Evolutionary conservation across 2,113 vertebrate species (phyloP).

Genomic region (cat (Felis catus)): F.catus_Fca126_mat1.0 CM031413.1:157741501-157742000

Average conservation of each 20-base stretch:
- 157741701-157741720: neutral
- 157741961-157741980: neutral
- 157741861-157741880: neutral
- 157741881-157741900: neutral
- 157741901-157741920: neutral
- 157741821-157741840: neutral
- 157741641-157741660: neutral
- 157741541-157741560: neutral
- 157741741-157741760: neutral
- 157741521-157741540: neutral
- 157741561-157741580: neutral
- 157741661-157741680: fast-evolving
- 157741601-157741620: neutral
- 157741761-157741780: neutral
- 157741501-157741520: neutral
- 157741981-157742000: neutral
- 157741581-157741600: neutral
- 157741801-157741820: neutral
- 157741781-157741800: neutral
- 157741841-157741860: neutral
- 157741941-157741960: neutral
- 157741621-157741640: neutral
- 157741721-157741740: neutral
- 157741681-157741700: neutral
- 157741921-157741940: neutral